These are phyloP conservation scores for Catostylus mosaicus DNA, from an alignment of 30 jellyfish, hydroid and myxozoan species.

Conservation along the genomic window DNA sequence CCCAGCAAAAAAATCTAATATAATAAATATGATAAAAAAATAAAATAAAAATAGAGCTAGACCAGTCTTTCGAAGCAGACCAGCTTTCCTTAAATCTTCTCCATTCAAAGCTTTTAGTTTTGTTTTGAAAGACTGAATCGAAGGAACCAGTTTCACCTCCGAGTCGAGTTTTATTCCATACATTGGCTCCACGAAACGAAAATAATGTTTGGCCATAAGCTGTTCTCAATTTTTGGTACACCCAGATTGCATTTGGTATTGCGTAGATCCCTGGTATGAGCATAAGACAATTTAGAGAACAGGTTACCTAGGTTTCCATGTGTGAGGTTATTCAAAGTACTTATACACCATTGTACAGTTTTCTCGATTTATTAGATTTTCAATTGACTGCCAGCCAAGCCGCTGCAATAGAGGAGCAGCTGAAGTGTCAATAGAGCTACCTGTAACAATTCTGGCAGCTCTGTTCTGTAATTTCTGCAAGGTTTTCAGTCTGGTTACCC, in stretches of 20 bases:
- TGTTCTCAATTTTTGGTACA: neutral
- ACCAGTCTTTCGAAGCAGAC: no score
- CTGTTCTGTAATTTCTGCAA: constrained; percentile 37
- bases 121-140: neutral
- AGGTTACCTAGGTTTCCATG: no score
- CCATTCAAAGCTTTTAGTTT: neutral
- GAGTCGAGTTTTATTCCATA: neutral
- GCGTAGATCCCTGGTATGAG: neutral
- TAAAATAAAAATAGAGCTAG: no score
- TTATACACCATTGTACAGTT: constrained; percentile 4
- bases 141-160: neutral
- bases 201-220: neutral
- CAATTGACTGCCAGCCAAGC: constrained; percentile 15
- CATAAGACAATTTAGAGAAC: neutral
- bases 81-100: neutral
- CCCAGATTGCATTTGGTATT: neutral
- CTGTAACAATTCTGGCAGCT: constrained; percentile 38
- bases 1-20: no score
- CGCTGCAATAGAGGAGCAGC: constrained; percentile 27
- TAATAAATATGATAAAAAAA: no score
- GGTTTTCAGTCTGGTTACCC: constrained; percentile 17
- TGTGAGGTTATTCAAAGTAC: neutral
- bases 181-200: neutral
- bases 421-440: constrained; percentile 15
- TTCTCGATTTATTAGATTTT: neutral